Evolutionary conservation across 2,113 vertebrate genomes (phyloP).

Genomic region (Thalassarche chlororhynchos): DNA sequence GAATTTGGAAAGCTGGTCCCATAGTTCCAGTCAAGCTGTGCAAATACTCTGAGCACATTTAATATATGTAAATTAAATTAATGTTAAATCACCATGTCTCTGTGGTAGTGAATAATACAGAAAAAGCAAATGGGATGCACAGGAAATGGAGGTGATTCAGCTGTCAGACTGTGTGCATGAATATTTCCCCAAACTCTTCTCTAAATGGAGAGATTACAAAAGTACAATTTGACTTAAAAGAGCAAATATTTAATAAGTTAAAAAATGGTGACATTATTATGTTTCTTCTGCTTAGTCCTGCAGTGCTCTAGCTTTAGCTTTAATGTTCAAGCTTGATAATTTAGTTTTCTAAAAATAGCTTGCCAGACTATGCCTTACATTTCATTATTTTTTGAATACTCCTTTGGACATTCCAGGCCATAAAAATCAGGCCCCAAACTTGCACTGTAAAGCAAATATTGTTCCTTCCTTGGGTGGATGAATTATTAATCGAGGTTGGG

Average conservation of each 20-base stretch:
- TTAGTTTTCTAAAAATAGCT: conserved; percentile 5
- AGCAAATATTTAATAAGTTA: not conserved
- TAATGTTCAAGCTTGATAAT: not conserved
- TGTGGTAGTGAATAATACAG: conserved; percentile 23
- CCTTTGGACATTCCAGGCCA: not conserved
- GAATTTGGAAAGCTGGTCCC: conserved; percentile 3
- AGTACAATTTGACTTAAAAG: not conserved
- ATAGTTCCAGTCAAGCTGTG: conserved; percentile 15
- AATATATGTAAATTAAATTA: conserved; percentile 62
- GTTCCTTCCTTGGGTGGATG: not conserved
- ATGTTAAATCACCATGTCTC: conserved; percentile 31
- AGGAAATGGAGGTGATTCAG: conserved; percentile 10
- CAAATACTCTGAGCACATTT: conserved; percentile 3
- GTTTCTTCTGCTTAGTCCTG: not conserved
- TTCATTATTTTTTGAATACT: not conserved
- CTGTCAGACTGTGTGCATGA: not conserved
- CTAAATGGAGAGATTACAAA: not conserved
- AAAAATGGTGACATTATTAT: not conserved
- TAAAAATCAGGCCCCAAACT: not conserved
- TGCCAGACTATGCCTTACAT: not conserved
- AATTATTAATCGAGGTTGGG: not conserved
- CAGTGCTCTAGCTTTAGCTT: not conserved
- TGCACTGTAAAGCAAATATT: not conserved
- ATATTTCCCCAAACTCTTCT: not conserved
- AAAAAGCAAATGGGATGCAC: conserved; percentile 5